Evolutionary conservation across 2,888 invertebrate species (phyloP).

Genomic region (Cephonodes hylas): DNA sequence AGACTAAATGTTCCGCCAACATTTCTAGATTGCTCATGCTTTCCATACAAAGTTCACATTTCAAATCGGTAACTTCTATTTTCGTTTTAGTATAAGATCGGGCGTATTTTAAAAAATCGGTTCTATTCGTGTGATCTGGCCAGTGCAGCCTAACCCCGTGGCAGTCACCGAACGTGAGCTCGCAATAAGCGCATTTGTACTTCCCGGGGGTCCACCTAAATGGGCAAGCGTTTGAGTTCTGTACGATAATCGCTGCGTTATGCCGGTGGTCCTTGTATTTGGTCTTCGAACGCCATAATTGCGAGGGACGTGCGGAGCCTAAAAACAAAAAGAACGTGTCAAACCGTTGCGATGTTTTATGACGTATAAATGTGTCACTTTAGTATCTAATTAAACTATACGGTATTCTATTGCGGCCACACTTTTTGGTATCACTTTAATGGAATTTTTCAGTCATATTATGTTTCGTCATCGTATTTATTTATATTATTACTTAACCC

Average conservation of each 20-base stretch:
- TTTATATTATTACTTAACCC: not conserved
- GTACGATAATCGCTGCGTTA: conserved; percentile 66
- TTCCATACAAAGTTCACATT: conserved; percentile 55
- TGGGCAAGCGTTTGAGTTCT: conserved; percentile 66
- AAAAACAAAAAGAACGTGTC: conserved; percentile 12
- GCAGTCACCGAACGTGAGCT: conserved; percentile 57
- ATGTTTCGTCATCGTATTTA: no score
- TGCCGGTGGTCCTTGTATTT: conserved; percentile 52
- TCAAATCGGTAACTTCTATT: conserved; percentile 58
- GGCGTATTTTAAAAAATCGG: conserved; percentile 50
- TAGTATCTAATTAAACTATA: not conserved
- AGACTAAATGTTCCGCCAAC: conserved; percentile 54
- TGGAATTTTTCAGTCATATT: conserved; percentile 13
- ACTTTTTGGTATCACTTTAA: no score
- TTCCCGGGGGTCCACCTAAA: conserved; percentile 66
- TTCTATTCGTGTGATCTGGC: conserved; percentile 47
- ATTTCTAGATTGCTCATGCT: conserved; percentile 42
- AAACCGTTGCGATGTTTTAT: not conserved
- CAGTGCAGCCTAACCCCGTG: conserved; percentile 50
- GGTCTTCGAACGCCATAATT: conserved; percentile 7
- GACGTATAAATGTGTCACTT: not conserved
- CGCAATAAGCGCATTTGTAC: conserved; percentile 63
- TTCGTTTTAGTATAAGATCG: conserved; percentile 51
- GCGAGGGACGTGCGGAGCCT: conserved; percentile 11
- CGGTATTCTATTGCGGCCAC: not conserved